Evolutionary conservation across 2,113 vertebrate genomes (phyloP).

Genomic region (Microcebus ravelobensis): DNA sequence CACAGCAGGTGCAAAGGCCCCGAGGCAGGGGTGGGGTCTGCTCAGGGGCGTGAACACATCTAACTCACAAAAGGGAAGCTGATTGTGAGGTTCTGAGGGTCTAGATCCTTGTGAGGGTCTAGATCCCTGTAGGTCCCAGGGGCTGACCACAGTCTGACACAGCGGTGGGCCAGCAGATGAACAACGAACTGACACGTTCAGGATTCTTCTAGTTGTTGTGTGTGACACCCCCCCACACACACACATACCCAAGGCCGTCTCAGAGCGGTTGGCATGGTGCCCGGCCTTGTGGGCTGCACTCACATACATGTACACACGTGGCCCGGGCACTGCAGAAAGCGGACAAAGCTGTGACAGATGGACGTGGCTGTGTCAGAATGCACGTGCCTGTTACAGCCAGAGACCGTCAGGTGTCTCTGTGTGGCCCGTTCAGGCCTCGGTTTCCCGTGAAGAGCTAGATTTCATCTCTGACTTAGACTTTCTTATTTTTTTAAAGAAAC

Average conservation of each 20-base stretch:
- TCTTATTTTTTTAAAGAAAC: constrained; percentile 48
- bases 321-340: neutral
- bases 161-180: fast-evolving
- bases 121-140: neutral
- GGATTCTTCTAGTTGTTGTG: neutral
- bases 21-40: neutral
- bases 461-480: constrained; percentile 1
- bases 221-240: neutral
- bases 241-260: too few relatives aligned
- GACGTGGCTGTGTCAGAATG: neutral
- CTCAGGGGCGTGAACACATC: neutral
- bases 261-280: fast-evolving
- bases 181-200: fast-evolving
- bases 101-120: neutral
- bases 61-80: neutral
- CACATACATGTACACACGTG: fast-evolving
- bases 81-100: neutral
- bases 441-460: neutral
- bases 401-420: fast-evolving
- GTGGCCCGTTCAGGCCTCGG: fast-evolving
- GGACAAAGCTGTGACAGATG: fast-evolving
- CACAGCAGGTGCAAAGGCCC: neutral
- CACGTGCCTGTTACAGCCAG: neutral
- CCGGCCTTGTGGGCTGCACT: fast-evolving
- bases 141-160: fast-evolving